Conservation (phyloP, 2,797 vertebrate genomes). For the Chaunax sp. region DNA sequence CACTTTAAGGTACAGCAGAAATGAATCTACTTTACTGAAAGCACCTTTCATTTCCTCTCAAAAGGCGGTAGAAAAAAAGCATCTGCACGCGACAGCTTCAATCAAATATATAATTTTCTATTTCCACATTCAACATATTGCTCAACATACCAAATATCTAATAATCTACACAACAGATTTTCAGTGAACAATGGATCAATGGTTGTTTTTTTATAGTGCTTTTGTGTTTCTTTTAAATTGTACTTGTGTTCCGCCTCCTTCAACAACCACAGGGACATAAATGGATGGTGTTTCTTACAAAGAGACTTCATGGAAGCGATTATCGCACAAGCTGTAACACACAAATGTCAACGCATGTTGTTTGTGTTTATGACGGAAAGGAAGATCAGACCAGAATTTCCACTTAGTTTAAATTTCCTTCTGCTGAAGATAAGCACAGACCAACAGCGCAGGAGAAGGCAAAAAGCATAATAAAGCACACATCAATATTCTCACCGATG, state of each 20-base stretch:
- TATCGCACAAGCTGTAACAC: not conserved
- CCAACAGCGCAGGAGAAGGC: constrained; percentile 18
- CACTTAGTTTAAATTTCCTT: constrained; percentile 17
- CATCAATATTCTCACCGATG: too few relatives aligned
- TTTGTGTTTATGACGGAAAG: constrained; percentile 16
- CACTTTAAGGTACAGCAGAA: too few relatives aligned
- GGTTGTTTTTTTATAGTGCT: constrained; percentile 9
- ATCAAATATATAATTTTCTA: constrained; percentile 18
- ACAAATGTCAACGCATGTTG: not conserved
- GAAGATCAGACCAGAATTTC: constrained; percentile 9
- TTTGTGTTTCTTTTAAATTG: constrained; percentile 36
- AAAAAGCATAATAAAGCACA: too few relatives aligned
- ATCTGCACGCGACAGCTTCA: constrained; percentile 5
- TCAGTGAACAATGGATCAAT: constrained; percentile 20
- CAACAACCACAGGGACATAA: constrained; percentile 3
- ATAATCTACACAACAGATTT: constrained; percentile 17
- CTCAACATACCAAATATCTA: not conserved
- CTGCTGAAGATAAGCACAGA: constrained; percentile 30
- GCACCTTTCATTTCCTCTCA: not conserved
- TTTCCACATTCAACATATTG: constrained; percentile 13
- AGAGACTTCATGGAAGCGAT: not conserved
- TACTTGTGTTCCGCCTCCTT: constrained; percentile 15
- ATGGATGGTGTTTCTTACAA: constrained; percentile 6
- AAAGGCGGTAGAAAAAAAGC: not conserved
- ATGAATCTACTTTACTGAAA: constrained; percentile 3